Percentiles rank a stretch among this genome's conserved stretches.
These are phyloP conservation scores for Agapostemon virescens DNA, from an alignment of 2,888 invertebrate genomes.

Conservation along the genomic window DNA sequence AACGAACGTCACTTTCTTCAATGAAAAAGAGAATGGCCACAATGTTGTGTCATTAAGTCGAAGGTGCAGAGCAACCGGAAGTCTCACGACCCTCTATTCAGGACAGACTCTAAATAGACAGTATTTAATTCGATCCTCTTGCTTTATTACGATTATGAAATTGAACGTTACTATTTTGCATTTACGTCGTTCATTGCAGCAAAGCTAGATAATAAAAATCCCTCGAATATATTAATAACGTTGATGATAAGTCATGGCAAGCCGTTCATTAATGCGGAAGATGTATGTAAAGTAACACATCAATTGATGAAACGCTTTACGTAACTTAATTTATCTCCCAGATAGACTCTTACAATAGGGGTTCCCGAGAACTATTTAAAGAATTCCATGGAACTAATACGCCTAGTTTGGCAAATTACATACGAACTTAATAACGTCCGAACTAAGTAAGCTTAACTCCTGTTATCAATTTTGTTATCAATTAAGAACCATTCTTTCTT, in stretches of 20 bases:
- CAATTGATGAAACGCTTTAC: conserved; percentile 44
- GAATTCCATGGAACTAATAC: conserved; percentile 25
- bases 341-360: conserved; percentile 26
- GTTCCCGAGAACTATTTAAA: conserved; percentile 30
- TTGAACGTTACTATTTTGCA: conserved; percentile 37
- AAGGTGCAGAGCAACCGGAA: conserved; percentile 47
- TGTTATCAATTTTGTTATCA: not conserved
- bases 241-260: conserved; percentile 19
- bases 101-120: conserved; percentile 26
- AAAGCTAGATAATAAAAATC: conserved; percentile 27
- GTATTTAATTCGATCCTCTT: conserved; percentile 49
- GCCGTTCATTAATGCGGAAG: conserved; percentile 46
- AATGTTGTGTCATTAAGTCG: conserved; percentile 39
- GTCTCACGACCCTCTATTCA: conserved; percentile 44
- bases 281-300: conserved; percentile 39
- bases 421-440: too few relatives aligned
- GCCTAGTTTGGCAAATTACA: not conserved
- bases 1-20: not conserved
- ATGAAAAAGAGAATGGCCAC: not conserved
- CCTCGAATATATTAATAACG: conserved; percentile 44
- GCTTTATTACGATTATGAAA: conserved; percentile 28
- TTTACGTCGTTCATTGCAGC: conserved; percentile 34
- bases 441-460: not conserved
- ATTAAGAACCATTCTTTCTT: not conserved
- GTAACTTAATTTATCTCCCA: conserved; percentile 38